A percentile compares a stretch with the other conserved stretches of the same genome.
These are phyloP conservation scores for Drosophila kuntzei DNA, from an alignment of 2,888 invertebrate genomes.

Conservation along the genomic window DNA sequence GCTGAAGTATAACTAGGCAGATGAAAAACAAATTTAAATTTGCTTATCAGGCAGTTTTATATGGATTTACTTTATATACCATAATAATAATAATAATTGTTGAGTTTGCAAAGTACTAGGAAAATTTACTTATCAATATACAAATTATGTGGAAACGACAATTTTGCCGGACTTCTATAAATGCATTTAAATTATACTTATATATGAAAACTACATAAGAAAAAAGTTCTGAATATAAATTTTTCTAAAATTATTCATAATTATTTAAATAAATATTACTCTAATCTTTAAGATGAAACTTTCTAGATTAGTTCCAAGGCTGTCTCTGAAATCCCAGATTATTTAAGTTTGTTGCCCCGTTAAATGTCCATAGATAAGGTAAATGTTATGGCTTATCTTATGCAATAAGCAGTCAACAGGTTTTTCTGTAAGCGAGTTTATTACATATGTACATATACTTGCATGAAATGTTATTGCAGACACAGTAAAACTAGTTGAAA, in stretches of 20 bases:
- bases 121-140: background rate
- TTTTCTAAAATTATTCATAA: no score
- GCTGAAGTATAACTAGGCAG: background rate
- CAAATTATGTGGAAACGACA: background rate
- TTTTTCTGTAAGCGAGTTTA: constrained; percentile 23
- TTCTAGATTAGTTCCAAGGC: background rate
- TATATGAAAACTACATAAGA: no score
- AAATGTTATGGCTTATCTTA: constrained; percentile 44
- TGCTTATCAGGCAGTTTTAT: constrained; percentile 22
- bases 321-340: background rate
- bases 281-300: background rate
- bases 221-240: background rate
- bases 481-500: constrained; percentile 59
- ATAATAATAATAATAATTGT: constrained; percentile 10
- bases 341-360: constrained; percentile 32
- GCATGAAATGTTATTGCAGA: constrained; percentile 19
- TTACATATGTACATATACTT: constrained; percentile 20
- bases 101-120: constrained; percentile 20
- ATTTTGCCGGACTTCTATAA: background rate
- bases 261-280: background rate
- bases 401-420: constrained; percentile 63
- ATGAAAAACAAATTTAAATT: background rate
- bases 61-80: background rate
- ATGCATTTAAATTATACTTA: background rate
- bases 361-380: constrained; percentile 22